Percentiles rank a stretch among this genome's conserved stretches.
These are phyloP conservation scores for Ailurus styani DNA, from an alignment of 2,113 vertebrate species.

Conservation along the genomic window DNA sequence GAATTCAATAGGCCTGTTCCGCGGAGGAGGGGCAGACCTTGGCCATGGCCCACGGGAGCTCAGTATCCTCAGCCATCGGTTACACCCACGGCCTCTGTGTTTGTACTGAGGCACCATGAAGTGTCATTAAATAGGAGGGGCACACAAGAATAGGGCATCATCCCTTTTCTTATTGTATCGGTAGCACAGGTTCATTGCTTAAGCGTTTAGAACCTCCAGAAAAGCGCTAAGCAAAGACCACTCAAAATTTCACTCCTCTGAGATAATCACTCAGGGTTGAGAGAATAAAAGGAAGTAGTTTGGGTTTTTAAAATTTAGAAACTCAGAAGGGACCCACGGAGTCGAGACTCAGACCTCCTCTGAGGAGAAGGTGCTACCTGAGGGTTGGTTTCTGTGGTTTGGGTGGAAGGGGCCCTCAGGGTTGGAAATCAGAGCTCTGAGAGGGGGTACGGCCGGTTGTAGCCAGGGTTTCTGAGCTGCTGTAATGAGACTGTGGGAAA, in stretches of 20 bases:
- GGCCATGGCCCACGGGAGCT: neutral
- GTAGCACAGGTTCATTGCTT: neutral
- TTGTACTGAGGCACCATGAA: slow-evolving; percentile 7
- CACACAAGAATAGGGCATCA: neutral
- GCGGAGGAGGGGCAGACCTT: neutral
- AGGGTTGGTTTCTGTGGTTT: neutral
- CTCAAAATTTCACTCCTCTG: neutral
- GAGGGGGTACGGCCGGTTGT: neutral
- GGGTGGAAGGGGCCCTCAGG: neutral
- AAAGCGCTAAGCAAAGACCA: neutral
- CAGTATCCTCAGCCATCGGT: neutral
- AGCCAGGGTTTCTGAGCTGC: neutral
- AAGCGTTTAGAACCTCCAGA: neutral
- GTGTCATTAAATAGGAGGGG: neutral
- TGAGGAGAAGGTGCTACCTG: neutral
- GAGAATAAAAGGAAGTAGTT: neutral
- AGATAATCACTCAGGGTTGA: neutral
- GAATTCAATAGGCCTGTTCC: slow-evolving; percentile 16
- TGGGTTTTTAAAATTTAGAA: neutral
- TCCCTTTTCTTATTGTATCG: slow-evolving; percentile 13
- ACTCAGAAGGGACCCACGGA: neutral
- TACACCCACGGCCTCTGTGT: neutral
- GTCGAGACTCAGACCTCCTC: neutral
- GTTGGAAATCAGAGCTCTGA: neutral
- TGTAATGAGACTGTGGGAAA: neutral